Conservation (phyloP, 2,888 invertebrate genomes). For the Saturnia japonica region DNA sequence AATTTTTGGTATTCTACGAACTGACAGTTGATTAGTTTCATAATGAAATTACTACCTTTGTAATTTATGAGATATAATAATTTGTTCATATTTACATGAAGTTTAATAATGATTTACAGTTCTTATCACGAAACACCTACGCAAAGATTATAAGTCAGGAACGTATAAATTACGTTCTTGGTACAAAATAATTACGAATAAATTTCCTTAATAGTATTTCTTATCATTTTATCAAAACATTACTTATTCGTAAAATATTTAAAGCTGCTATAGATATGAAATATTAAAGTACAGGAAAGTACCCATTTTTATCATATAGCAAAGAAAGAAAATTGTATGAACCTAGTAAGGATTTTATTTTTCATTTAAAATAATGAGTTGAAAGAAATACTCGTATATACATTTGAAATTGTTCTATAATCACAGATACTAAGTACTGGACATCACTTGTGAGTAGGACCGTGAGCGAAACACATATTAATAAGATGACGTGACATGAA, state of each 20-base stretch:
- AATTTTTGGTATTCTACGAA: conserved; percentile 30
- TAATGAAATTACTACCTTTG: conserved; percentile 41
- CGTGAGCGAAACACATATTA: too few relatives aligned
- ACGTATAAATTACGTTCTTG: neutral
- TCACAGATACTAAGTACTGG: too few relatives aligned
- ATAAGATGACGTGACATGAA: too few relatives aligned
- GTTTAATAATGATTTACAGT: neutral
- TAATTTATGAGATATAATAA: neutral
- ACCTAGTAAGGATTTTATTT: neutral
- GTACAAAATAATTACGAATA: neutral
- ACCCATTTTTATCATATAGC: neutral
- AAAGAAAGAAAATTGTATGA: neutral
- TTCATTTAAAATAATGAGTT: too few relatives aligned
- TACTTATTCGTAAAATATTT: neutral
- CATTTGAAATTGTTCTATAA: too few relatives aligned
- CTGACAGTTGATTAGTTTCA: conserved; percentile 42
- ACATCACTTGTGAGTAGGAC: too few relatives aligned
- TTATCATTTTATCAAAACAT: conserved; percentile 3
- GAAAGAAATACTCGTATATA: too few relatives aligned
- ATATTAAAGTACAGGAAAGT: neutral
- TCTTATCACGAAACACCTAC: neutral
- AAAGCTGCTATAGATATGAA: neutral
- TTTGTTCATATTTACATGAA: neutral
- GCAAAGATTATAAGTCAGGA: neutral
- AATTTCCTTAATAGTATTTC: neutral